Evolutionary conservation across 2,888 invertebrate species (phyloP).

Genomic region (Mechanitis messenoides): DNA sequence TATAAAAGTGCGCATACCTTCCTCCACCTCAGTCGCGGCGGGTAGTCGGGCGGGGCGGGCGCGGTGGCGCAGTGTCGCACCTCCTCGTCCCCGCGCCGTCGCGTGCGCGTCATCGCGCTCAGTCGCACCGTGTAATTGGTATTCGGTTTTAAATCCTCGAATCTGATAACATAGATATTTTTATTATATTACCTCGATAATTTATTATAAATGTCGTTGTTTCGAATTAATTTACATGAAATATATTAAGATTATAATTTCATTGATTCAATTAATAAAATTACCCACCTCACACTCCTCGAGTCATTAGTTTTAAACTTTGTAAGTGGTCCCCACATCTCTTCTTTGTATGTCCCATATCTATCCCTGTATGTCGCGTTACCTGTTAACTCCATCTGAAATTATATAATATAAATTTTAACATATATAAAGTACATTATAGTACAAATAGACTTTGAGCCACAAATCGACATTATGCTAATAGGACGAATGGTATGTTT

Average conservation of each 20-base stretch:
- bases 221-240: too few species aligned
- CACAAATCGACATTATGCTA: not conserved
- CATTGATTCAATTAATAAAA: too few species aligned
- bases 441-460: too few species aligned
- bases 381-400: constrained; percentile 72
- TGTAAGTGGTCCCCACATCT: constrained; percentile 62
- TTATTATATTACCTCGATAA: too few species aligned
- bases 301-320: constrained; percentile 58
- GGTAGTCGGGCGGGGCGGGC: constrained; percentile 81
- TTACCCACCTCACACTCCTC: constrained; percentile 44
- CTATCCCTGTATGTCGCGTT: constrained; percentile 67
- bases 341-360: constrained; percentile 52
- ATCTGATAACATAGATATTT: constrained; percentile 42
- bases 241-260: too few species aligned
- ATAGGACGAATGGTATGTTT: not conserved
- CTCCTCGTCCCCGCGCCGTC: constrained; percentile 82
- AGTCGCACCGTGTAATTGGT: constrained; percentile 89
- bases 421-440: not conserved
- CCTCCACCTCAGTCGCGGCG: constrained; percentile 72
- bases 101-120: constrained; percentile 85
- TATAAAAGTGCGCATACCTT: constrained; percentile 45
- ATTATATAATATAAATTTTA: constrained; percentile 16
- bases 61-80: constrained; percentile 81
- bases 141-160: constrained; percentile 86
- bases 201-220: too few species aligned